Evolutionary conservation across 2,113 vertebrate genomes (phyloP).

Genomic region (Corythoichthys haematopterus): DNA sequence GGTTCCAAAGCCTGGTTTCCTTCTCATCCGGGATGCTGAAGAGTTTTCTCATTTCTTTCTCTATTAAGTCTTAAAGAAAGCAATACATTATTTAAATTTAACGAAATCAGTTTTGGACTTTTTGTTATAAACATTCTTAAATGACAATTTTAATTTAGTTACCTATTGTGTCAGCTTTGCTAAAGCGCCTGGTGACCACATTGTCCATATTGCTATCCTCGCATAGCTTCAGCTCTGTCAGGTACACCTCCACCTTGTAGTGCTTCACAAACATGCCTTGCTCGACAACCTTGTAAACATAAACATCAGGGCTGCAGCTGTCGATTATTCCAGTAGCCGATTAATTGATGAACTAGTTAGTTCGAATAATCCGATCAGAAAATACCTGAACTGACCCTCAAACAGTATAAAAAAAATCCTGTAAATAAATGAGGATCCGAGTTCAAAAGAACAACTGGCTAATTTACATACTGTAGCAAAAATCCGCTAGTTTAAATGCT

Average conservation of each 20-base stretch:
- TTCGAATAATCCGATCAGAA: no score
- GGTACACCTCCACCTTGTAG: slow-evolving; percentile 98
- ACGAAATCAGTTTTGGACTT: no score
- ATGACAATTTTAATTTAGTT: slow-evolving; percentile 22
- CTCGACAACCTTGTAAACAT: slow-evolving; percentile 83
- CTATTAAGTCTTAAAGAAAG: slow-evolving; percentile 81
- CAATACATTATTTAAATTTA: background rate
- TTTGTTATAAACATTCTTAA: no score
- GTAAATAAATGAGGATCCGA: no score
- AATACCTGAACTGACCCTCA: no score
- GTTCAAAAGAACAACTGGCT: no score
- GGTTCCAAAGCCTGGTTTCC: slow-evolving; percentile 97
- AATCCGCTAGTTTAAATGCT: no score
- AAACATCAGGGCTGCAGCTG: background rate
- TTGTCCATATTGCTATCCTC: slow-evolving; percentile 96
- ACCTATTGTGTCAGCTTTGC: slow-evolving; percentile 99
- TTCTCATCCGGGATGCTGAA: slow-evolving; percentile 95
- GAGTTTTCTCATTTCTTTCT: slow-evolving; percentile 96
- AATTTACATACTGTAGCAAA: no score
- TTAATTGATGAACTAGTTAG: no score
- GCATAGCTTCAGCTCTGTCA: slow-evolving; percentile 95
- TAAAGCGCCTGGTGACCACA: slow-evolving; percentile 91
- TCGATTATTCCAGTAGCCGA: no score
- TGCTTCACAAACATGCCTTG: slow-evolving; percentile 99
- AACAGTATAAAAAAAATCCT: no score